phyloP scores from a whole-genome alignment of 2,113 vertebrate genomes.

The Pelvicachromis taeniatus region DNA sequence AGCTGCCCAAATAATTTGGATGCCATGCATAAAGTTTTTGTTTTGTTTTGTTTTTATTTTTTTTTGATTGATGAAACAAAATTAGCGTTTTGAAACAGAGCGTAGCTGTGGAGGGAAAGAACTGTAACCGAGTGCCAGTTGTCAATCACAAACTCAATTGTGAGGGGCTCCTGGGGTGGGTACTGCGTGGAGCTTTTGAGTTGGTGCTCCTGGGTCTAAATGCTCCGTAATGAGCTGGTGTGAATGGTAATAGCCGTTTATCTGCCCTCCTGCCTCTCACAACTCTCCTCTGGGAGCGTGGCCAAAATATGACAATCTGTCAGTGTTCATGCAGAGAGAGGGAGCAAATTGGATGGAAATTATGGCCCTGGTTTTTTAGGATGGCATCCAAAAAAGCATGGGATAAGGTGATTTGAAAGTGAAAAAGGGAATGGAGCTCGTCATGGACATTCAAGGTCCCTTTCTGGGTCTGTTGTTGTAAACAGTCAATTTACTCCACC shows the following conservation, averaged over 20 bases:
- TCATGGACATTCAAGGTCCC: conserved; percentile 62
- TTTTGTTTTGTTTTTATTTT: neutral
- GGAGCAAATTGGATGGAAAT: conserved; percentile 70
- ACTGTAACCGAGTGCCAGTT: neutral
- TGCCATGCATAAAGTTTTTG: neutral
- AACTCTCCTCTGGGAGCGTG: conserved; percentile 65
- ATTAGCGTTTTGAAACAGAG: neutral
- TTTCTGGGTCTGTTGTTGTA: conserved; percentile 44
- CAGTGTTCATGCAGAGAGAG: conserved; percentile 61
- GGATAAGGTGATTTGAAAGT: conserved; percentile 68
- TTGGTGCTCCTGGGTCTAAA: conserved; percentile 59
- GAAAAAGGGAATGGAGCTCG: conserved; percentile 45
- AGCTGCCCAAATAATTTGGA: conserved; percentile 2
- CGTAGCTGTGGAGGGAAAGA: neutral
- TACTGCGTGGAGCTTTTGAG: conserved; percentile 12
- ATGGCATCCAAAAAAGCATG: conserved; percentile 55
- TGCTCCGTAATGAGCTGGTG: conserved; percentile 61
- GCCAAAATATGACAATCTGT: conserved; percentile 76
- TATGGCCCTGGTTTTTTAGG: conserved; percentile 67
- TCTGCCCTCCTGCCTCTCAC: conserved; percentile 66
- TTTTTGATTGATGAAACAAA: neutral
- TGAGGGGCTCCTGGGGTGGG: neutral
- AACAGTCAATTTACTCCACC: conserved; percentile 49
- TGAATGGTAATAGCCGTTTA: conserved; percentile 70
- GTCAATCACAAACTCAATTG: conserved; percentile 23